Conservation (phyloP, 1,140 invertebrate genomes). For the Asbolus verrucosus region DNA sequence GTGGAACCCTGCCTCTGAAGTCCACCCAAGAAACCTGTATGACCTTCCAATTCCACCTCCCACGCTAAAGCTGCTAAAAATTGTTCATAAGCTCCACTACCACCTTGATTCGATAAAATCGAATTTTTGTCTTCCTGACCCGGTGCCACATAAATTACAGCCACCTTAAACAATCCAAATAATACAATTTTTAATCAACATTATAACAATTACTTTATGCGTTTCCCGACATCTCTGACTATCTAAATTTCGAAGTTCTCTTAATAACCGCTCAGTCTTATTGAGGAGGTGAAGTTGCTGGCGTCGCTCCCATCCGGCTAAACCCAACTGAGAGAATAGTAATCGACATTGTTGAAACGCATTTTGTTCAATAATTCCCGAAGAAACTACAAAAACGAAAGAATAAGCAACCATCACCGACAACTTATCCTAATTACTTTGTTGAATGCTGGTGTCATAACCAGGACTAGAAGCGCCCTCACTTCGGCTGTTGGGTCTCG, state of each 20-base stretch:
- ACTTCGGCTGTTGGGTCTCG: constrained; percentile 52
- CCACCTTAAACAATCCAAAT: constrained; percentile 64
- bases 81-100: constrained; percentile 93
- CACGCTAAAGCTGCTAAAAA: constrained; percentile 96
- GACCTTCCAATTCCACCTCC: constrained; percentile 95
- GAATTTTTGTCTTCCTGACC: constrained; percentile 97
- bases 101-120: constrained; percentile 85
- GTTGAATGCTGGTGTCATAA: constrained; percentile 43
- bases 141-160: constrained; percentile 96
- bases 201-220: constrained; percentile 84
- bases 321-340: constrained; percentile 90
- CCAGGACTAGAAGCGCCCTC: constrained; percentile 25
- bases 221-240: constrained; percentile 93
- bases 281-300: constrained; percentile 87
- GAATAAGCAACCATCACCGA: too few relatives aligned
- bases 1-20: constrained; percentile 91
- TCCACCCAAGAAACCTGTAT: constrained; percentile 96
- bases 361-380: constrained; percentile 64
- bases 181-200: background rate
- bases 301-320: constrained; percentile 90
- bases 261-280: constrained; percentile 89
- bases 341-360: constrained; percentile 88
- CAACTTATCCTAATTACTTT: too few relatives aligned
- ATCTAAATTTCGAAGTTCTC: constrained; percentile 94
- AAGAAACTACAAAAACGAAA: constrained; percentile 53